Base-by-base conservation (phyloP, 2,888 invertebrate species). In the Temnothorax unifasciatus region DNA sequence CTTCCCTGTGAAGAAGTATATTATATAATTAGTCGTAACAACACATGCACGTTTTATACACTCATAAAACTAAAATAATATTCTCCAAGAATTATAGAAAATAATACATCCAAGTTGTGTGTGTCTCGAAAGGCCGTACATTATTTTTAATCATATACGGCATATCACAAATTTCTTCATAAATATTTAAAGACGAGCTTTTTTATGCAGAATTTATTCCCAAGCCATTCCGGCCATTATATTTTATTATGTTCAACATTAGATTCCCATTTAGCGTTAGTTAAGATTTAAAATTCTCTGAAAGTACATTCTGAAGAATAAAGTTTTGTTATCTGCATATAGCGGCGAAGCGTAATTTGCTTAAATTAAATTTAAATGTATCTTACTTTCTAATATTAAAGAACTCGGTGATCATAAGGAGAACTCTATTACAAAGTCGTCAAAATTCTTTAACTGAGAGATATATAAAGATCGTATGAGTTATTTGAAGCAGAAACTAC, bases 21-120 rank as follows among this genome's bases (percentile, higher is more conserved):
- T 79, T 79, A 50, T 21, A 44, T 81, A 81, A 81, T 81, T 79
- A 79, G 13, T 47, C 18, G 25, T 73, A 73, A 71, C n/a, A 68
- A 47, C 47, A 47, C 47, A 34, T 71, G 13, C 47, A 38, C 21
- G 47, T 61, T 59, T 81, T 34, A 47, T 21, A 73, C 13, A 71
- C 34, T 71, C 4, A 13, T 61, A 61, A 73, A 61, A 47, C 1
- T 68, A 59, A 44, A 57, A 1, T 25, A 3, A 18, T 18, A 21
- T 38, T 18, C 21, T 38, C 1, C 18, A 8, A 38, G 18, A 47
- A 38, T 38, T 25, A 50, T 38, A 59, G 25, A 50, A 81, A 50
- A 21, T 5, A 57, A 25, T 25, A 21, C 18, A 29, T 76, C 64
- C 29, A 44, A 59, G 59, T 18, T 41, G 29, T 15, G 3, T 5